Evolutionary conservation across 2,888 invertebrate genomes (phyloP).

Genomic region (Timandra comae): DNA sequence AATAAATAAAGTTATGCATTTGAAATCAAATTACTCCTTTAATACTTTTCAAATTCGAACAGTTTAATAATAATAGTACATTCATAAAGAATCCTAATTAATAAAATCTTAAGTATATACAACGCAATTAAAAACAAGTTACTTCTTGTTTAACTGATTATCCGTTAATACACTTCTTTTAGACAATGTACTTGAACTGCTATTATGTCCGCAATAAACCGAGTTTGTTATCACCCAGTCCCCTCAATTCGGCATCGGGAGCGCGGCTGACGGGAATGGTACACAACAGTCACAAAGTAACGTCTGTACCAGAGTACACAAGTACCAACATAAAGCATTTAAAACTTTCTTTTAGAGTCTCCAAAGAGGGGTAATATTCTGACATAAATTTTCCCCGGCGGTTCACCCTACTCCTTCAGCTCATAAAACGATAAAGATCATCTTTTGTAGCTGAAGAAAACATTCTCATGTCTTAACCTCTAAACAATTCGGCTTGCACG

Average conservation of each 20-base stretch:
- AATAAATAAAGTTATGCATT: too few relatives aligned
- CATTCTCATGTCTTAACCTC: slow-evolving; percentile 30
- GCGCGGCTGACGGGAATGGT: slow-evolving; percentile 32
- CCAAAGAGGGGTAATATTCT: slow-evolving; percentile 46
- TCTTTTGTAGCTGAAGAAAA: slow-evolving; percentile 48
- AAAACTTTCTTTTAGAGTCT: slow-evolving; percentile 61
- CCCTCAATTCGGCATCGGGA: slow-evolving; percentile 21
- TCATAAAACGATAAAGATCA: slow-evolving; percentile 65
- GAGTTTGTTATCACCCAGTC: too few relatives aligned
- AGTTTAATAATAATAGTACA: too few relatives aligned
- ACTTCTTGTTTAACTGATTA: too few relatives aligned
- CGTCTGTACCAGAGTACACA: slow-evolving; percentile 31
- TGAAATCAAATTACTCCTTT: too few relatives aligned
- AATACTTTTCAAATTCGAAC: too few relatives aligned
- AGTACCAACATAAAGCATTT: slow-evolving; percentile 53
- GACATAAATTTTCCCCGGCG: slow-evolving; percentile 51
- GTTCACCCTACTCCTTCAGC: slow-evolving; percentile 45
- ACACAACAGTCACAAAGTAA: slow-evolving; percentile 8
- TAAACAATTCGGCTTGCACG: slow-evolving; percentile 30
- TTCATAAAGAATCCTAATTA: too few relatives aligned
- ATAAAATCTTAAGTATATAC: too few relatives aligned
- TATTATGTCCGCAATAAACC: too few relatives aligned
- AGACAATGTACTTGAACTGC: too few relatives aligned
- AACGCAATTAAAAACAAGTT: too few relatives aligned
- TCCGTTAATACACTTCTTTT: too few relatives aligned